phyloP scores from a whole-genome alignment of 2,797 vertebrate species.

The Chaunax sp. region DNA sequence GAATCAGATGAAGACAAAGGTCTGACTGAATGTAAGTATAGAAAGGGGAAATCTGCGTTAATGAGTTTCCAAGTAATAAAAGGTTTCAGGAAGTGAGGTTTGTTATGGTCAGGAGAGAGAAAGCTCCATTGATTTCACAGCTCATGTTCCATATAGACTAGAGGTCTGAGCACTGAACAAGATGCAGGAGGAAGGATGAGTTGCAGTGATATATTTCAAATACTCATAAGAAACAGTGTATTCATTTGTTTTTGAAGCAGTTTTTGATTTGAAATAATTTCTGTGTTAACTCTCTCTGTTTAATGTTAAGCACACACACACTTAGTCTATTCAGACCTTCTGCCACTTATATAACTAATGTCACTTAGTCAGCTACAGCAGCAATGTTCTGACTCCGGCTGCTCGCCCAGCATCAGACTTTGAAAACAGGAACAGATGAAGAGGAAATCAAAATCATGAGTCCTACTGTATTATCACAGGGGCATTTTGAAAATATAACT shows the following conservation, averaged over 20 bases:
- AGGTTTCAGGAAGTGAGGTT: constrained; percentile 24
- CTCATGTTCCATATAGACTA: constrained; percentile 16
- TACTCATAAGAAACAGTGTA: constrained; percentile 7
- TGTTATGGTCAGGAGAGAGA: constrained; percentile 9
- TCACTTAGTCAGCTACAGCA: constrained; percentile 74
- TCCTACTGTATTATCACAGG: constrained; percentile 6
- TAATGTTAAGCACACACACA: constrained; percentile 23
- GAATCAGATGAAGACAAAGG: background rate
- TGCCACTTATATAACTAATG: constrained; percentile 65
- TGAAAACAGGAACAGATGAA: constrained; percentile 33
- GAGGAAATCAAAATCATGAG: constrained; percentile 6
- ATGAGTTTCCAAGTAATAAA: constrained; percentile 6
- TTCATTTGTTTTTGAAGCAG: background rate
- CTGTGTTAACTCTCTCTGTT: constrained; percentile 18
- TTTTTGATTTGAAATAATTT: constrained; percentile 9
- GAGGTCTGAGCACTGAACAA: background rate
- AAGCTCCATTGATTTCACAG: constrained; percentile 24
- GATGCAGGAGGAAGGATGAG: background rate
- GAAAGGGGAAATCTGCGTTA: background rate
- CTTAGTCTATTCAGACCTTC: constrained; percentile 53
- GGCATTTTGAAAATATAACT: background rate
- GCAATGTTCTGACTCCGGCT: constrained; percentile 59
- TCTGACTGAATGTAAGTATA: constrained; percentile 5
- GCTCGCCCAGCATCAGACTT: constrained; percentile 53
- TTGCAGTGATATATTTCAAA: background rate